These are phyloP conservation scores for Xiphophorus hellerii DNA, from an alignment of 2,113 vertebrate species.

Conservation along the genomic window DNA sequence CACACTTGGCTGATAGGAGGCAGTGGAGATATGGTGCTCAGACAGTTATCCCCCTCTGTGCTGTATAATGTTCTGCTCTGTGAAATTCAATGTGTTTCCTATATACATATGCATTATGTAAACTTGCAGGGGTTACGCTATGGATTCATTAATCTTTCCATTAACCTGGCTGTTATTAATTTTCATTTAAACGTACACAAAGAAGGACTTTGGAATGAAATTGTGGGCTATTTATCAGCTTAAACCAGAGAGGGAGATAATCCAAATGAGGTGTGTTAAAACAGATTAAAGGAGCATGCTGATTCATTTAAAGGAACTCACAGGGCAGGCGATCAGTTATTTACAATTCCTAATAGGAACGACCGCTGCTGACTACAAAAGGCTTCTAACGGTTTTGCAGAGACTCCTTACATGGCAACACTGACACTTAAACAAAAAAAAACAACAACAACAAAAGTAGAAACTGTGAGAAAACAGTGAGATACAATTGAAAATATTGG, in stretches of 20 bases:
- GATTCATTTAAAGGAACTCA: background rate
- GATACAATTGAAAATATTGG: background rate
- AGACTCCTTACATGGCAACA: background rate
- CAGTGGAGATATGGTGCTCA: conserved; percentile 42
- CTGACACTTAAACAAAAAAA: background rate
- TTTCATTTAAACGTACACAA: conserved; percentile 60
- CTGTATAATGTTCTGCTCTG: background rate
- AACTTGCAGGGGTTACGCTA: conserved; percentile 20
- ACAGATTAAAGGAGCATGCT: conserved; percentile 19
- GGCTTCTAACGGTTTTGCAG: background rate
- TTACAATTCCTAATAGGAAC: background rate
- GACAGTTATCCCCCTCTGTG: conserved; percentile 23
- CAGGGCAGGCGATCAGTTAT: background rate
- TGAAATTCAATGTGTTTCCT: conserved; percentile 51
- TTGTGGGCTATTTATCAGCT: conserved; percentile 55
- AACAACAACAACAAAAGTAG: background rate
- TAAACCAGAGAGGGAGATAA: conserved; percentile 29
- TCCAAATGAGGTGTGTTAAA: conserved; percentile 6
- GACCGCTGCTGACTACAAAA: background rate
- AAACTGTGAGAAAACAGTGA: background rate
- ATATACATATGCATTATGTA: conserved; percentile 66
- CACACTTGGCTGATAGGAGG: conserved; percentile 49
- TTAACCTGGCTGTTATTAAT: conserved; percentile 61
- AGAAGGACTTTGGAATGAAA: conserved; percentile 34
- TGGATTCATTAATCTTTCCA: conserved; percentile 65